Percentiles rank a stretch among this genome's conserved stretches.
phyloP scores from a whole-genome alignment of 2,888 invertebrate species.

The Acleris cristana region DNA sequence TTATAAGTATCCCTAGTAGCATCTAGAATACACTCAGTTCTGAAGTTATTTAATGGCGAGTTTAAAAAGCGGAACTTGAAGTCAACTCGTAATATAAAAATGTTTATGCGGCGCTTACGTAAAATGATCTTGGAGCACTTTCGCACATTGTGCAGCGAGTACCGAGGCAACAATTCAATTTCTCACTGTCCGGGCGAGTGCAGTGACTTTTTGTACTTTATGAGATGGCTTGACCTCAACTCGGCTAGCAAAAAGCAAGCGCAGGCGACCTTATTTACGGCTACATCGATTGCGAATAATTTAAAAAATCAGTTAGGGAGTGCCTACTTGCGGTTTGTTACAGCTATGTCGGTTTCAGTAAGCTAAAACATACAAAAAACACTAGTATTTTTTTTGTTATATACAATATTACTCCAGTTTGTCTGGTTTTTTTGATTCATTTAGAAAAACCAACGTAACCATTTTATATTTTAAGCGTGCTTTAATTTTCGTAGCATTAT shows the following conservation, averaged over 20 bases:
- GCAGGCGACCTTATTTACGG: not conserved
- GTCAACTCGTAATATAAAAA: slow-evolving; percentile 6
- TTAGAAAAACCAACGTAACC: too few species aligned
- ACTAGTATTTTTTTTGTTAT: too few species aligned
- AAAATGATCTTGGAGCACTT: slow-evolving; percentile 24
- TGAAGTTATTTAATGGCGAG: slow-evolving; percentile 1
- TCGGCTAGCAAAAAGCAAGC: not conserved
- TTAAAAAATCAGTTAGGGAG: not conserved
- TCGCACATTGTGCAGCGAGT: slow-evolving; percentile 24
- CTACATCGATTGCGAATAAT: not conserved
- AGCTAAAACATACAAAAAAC: too few species aligned
- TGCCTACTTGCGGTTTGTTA: not conserved
- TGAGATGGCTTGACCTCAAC: slow-evolving; percentile 19
- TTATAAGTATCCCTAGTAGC: not conserved
- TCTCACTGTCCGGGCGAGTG: slow-evolving; percentile 29
- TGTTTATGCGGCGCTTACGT: slow-evolving; percentile 24
- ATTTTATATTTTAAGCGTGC: too few species aligned
- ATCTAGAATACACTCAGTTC: not conserved
- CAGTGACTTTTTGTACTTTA: slow-evolving; percentile 23
- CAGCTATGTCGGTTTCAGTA: too few species aligned
- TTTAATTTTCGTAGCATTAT: too few species aligned
- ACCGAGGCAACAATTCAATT: slow-evolving; percentile 28
- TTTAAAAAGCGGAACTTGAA: slow-evolving; percentile 8
- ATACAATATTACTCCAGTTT: too few species aligned
- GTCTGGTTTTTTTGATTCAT: too few species aligned